These are phyloP conservation scores for Natrix natrix DNA, from an alignment of 2,797 vertebrate genomes.

Conservation along the genomic window DNA sequence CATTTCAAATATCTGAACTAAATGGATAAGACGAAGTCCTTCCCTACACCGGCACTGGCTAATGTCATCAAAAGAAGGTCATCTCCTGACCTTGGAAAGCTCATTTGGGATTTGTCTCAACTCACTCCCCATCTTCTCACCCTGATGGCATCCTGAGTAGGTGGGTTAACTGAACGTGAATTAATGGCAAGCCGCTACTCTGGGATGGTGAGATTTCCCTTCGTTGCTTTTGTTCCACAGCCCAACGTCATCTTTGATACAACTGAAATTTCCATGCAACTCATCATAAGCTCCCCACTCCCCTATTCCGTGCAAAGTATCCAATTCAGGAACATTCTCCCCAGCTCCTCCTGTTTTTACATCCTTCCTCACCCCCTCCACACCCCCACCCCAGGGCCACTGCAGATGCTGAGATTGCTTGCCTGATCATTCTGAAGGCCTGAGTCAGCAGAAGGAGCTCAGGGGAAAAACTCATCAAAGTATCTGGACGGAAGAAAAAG, in stretches of 20 bases:
- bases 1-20: background rate
- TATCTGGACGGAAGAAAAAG: constrained; percentile 20
- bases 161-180: background rate
- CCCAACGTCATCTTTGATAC: background rate
- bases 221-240: background rate
- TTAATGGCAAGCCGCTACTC: no score
- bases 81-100: background rate
- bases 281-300: background rate
- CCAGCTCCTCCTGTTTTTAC: background rate
- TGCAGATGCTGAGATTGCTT: constrained; percentile 21
- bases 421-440: constrained; percentile 26
- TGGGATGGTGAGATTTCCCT: background rate
- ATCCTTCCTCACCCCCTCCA: no score
- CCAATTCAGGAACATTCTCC: background rate
- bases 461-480: constrained; percentile 27
- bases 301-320: background rate
- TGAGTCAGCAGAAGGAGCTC: constrained; percentile 28
- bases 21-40: background rate
- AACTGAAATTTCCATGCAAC: background rate
- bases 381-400: background rate
- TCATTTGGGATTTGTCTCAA: background rate
- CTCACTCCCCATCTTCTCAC: background rate
- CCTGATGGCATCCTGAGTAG: background rate
- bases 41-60: background rate
- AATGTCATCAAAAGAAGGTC: background rate